These are phyloP conservation scores for Dendropsophus ebraccatus DNA, from an alignment of 2,113 vertebrate species.

Conservation along the genomic window DNA sequence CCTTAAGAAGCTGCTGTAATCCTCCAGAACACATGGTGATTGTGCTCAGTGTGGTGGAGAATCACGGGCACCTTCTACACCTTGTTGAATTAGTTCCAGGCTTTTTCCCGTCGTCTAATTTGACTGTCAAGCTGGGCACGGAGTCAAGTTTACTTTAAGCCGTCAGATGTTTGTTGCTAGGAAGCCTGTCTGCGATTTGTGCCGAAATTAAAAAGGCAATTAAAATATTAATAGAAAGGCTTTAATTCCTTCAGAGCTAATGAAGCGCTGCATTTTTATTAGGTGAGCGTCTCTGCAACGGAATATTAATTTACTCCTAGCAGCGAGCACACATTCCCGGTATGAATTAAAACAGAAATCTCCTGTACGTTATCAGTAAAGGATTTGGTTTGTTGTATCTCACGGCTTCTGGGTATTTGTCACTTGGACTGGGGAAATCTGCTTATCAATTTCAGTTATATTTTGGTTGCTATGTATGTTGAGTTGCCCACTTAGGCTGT, in stretches of 20 bases:
- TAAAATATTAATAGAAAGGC: constrained; percentile 54
- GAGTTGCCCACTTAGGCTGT: background rate
- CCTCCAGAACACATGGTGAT: background rate
- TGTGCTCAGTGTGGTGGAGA: background rate
- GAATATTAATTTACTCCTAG: constrained; percentile 28
- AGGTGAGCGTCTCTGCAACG: background rate
- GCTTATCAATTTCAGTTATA: background rate
- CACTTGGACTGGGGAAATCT: background rate
- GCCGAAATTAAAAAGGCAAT: constrained; percentile 53
- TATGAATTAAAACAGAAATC: background rate
- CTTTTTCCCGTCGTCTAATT: constrained; percentile 23
- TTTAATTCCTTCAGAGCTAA: constrained; percentile 50
- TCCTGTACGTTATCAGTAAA: background rate
- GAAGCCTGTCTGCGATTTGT: constrained; percentile 19
- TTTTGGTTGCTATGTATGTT: background rate
- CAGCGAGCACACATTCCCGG: background rate
- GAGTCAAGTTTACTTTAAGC: constrained; percentile 46
- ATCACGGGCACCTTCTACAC: background rate
- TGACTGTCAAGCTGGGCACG: background rate
- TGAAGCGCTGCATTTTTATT: constrained; percentile 47
- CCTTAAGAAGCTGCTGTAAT: background rate
- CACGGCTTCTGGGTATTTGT: background rate
- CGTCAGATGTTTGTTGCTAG: constrained; percentile 35
- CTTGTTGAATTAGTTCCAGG: constrained; percentile 15
- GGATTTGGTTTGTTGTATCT: background rate